Base-by-base conservation (phyloP, 1,140 invertebrate genomes). In the Drosophila subobscura region DNA sequence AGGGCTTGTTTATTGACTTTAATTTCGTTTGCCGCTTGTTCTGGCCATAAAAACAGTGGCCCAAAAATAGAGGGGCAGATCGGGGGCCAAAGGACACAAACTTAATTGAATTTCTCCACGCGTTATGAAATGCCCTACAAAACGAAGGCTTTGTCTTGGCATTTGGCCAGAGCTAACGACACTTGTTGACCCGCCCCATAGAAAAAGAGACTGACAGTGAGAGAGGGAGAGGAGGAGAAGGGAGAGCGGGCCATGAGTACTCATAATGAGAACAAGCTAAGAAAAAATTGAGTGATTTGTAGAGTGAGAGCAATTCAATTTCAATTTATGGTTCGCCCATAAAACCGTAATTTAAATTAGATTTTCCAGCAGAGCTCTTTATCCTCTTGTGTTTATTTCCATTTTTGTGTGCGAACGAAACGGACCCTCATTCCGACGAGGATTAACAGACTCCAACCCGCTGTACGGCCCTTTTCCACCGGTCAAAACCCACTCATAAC, bases 31-130 rank as follows among this genome's bases (percentile, higher is more conserved):
- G 68, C 68, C 73, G 54, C 65, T 79, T 77, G 73, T 76, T 63
- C 60, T 37, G 55, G 56, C 59, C 67, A 86, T 72, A 85, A 86
- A 85, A 85, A 71, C 71, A 52, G 42, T 45, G 57, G 45, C 52
- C 56, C 50, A 46, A 81, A 56, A 77, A 72, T 45, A 54, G 56
- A 33, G 27, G 60, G 55, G 23, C 42, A 29, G 6, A 44, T n/a
- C 27, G 33, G 33, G 41, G 14, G 37, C 42, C 41, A 3, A 8
- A 33, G 29, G 41, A 42, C 64, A 61, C 52, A 51, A 67, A 70
- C 81, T 85, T 86, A 85, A 85, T 85, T 85, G 81, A 85, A 85
- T 85, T 85, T 86, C 77, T 70, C 86, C 77, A 86, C 72, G 81
- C 77, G 72, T 85, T 85, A 86, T 85, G 80, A 77, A 80, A 86